phyloP scores from a whole-genome alignment of 2,113 vertebrate genomes.

The Lepus americanus region DNA sequence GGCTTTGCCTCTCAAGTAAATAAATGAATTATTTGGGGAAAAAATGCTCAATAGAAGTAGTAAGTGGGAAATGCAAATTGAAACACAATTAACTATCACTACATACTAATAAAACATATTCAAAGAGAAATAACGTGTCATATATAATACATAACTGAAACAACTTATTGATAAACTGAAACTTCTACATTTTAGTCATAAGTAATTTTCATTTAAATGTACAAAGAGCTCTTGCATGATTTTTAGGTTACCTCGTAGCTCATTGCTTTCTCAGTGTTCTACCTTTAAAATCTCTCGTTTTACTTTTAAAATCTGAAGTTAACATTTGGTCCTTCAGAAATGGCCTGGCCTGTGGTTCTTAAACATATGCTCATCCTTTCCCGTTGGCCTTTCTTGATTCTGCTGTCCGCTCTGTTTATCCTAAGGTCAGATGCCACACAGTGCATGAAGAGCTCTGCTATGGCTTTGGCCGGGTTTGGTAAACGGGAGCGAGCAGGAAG shows the following conservation, averaged over 20 bases:
- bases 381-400: not conserved
- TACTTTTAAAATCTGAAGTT: not conserved
- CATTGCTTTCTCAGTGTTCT: not conserved
- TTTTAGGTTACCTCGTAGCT: not conserved
- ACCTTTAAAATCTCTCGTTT: not conserved
- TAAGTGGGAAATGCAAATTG: not conserved
- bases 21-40: not conserved
- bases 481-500: not conserved
- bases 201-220: not conserved
- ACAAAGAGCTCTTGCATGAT: not conserved
- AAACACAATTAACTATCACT: not conserved
- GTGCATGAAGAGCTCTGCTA: no score
- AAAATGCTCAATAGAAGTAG: not conserved
- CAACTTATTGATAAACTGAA: not conserved
- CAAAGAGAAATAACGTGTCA: not conserved
- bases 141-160: not conserved
- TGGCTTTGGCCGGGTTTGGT: not conserved
- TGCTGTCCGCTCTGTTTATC: not conserved
- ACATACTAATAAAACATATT: not conserved
- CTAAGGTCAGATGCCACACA: not conserved
- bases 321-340: not conserved
- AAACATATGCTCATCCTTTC: not conserved
- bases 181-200: not conserved
- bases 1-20: no score
- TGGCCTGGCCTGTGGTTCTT: no score